Percentiles rank a stretch among this genome's conserved stretches.
These are phyloP conservation scores for Pollachius pollachius DNA, from an alignment of 2,113 vertebrate species.

Conservation along the genomic window DNA sequence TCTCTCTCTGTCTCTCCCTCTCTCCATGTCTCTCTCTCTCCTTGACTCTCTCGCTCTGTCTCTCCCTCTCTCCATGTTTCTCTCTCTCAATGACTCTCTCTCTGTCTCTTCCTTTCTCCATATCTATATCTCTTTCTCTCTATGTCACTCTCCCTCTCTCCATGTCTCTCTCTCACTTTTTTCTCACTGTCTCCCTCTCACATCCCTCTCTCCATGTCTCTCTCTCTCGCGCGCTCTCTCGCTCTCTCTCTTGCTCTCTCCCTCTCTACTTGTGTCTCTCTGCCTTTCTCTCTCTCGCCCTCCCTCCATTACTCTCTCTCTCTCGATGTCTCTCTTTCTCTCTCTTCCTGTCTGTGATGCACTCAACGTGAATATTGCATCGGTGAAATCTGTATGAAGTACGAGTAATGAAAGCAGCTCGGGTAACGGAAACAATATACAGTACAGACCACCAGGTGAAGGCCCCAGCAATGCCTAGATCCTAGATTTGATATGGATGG, in stretches of 20 bases:
- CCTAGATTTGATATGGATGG: too few species aligned
- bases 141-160: slow-evolving; percentile 3
- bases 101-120: too few species aligned
- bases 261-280: too few species aligned
- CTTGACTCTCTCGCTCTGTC: not conserved
- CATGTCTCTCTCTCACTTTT: not conserved
- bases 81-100: too few species aligned
- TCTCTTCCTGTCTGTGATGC: not conserved
- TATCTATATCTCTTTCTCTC: not conserved
- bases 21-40: not conserved
- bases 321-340: not conserved
- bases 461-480: slow-evolving; percentile 3
- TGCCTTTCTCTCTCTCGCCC: too few species aligned
- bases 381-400: slow-evolving; percentile 20
- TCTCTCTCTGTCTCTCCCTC: not conserved
- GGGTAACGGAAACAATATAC: slow-evolving; percentile 18
- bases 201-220: too few species aligned
- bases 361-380: slow-evolving; percentile 54
- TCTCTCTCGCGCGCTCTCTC: too few species aligned
- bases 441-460: slow-evolving; percentile 36
- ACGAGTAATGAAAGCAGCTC: slow-evolving; percentile 41
- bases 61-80: not conserved
- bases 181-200: too few species aligned
- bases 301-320: too few species aligned
- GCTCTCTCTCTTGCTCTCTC: slow-evolving; percentile 5